Conservation (phyloP, 1,140 invertebrate genomes). For the Chironomus striatipennis region DNA sequence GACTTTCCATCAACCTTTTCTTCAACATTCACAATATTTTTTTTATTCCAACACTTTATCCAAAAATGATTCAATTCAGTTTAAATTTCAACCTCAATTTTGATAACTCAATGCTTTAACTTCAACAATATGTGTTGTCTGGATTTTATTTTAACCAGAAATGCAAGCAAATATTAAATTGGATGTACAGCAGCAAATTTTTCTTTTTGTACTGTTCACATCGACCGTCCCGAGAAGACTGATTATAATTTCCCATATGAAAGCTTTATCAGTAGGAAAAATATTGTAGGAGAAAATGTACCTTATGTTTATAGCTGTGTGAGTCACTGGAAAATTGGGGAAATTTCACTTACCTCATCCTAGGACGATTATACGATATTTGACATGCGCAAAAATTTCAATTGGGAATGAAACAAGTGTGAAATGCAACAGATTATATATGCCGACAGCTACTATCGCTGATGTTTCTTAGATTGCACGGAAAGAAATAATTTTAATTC, state of each 20-base stretch:
- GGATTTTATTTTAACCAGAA: not conserved
- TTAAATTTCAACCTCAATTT: not conserved
- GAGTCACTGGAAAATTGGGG: not conserved
- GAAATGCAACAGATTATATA: conserved; percentile 18
- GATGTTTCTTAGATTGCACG: not conserved
- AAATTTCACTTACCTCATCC: not conserved
- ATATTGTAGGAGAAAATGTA: not conserved
- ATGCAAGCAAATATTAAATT: not conserved
- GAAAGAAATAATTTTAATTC: not conserved
- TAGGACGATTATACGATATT: not conserved
- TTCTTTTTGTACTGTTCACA: not conserved
- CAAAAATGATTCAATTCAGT: too few species aligned
- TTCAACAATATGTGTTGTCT: not conserved
- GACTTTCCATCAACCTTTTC: not conserved
- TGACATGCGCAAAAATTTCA: not conserved
- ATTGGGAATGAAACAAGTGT: not conserved
- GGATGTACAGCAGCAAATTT: not conserved
- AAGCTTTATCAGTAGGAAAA: not conserved
- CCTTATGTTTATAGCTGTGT: not conserved
- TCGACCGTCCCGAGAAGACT: not conserved
- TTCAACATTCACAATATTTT: not conserved
- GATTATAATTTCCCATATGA: not conserved
- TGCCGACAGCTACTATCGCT: not conserved
- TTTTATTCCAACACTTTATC: too few species aligned
- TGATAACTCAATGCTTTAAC: not conserved